These are phyloP conservation scores for Tupiocoris notatus DNA, from an alignment of 2,888 invertebrate genomes.

Conservation along the genomic window DNA sequence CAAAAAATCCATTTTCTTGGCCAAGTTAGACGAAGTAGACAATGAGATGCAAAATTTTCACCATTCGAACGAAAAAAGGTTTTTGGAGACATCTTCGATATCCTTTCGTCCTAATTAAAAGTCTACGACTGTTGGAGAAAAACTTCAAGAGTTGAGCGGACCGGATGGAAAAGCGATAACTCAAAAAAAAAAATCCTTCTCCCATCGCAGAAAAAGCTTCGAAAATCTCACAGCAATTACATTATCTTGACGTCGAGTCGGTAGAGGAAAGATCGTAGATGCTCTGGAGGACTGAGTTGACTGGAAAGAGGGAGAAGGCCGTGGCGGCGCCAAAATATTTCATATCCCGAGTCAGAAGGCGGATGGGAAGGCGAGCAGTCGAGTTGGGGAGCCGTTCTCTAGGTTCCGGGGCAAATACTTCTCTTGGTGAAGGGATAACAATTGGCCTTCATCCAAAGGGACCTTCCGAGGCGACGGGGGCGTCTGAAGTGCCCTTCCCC, in stretches of 20 bases:
- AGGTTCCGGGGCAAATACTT: not conserved
- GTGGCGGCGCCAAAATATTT: conserved; percentile 37
- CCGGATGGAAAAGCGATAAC: conserved; percentile 32
- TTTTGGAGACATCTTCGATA: too few relatives aligned
- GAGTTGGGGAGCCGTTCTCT: not conserved
- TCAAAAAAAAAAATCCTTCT: conserved; percentile 24
- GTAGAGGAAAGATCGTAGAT: conserved; percentile 37
- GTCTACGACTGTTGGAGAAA: conserved; percentile 8
- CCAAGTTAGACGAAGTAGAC: too few relatives aligned
- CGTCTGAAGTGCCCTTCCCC: not conserved
- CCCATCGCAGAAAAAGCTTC: conserved; percentile 22
- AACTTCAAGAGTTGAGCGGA: not conserved
- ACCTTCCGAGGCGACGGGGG: not conserved
- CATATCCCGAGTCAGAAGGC: conserved; percentile 32
- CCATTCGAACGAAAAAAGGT: too few relatives aligned
- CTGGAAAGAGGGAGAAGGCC: conserved; percentile 9
- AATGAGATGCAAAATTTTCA: too few relatives aligned
- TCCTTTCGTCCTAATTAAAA: conserved; percentile 25
- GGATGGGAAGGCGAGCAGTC: conserved; percentile 2
- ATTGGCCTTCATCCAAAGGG: conserved; percentile 38
- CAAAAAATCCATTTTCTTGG: too few relatives aligned
- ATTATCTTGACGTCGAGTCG: conserved; percentile 40
- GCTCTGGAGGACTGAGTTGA: not conserved
- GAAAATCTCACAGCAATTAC: conserved; percentile 42
- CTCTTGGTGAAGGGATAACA: conserved; percentile 3